Base-by-base conservation (phyloP, 2,888 invertebrate genomes). In the Hyposoter didymator region DNA sequence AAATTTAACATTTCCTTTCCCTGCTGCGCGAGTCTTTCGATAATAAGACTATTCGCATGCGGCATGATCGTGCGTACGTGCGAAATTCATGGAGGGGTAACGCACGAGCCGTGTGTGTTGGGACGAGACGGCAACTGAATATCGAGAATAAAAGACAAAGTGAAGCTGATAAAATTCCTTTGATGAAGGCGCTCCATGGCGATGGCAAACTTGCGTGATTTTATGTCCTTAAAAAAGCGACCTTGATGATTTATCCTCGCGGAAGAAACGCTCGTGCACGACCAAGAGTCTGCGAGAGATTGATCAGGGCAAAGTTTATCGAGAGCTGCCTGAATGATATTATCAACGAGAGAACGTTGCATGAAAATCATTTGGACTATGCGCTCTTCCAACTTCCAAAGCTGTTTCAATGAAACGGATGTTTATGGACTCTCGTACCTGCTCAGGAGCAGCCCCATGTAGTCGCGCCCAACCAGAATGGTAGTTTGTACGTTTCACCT, bases 11-110 rank as follows among this genome's bases (percentile, higher is more conserved):
- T 80, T 64, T 43, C 76, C 74, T 86, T 84, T 78, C 22, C 52
- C 49, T 69, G 62, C 73, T 39, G 39, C 22, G 43, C 79, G 75
- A 82, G 69, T 45, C 73, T 74, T 85, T 79, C 78, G 78, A 69
- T 88, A 88, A 88, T 88, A 83, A 82, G 85, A 88, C 87, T 64
- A 88, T 88, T 88, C 87, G 88, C 81, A 88, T 88, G 88, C 88
- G 84, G 80, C 74, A 84, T 84, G 78, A 85, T 80, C 85, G 84
- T n/a, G 64, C 67, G 79, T 79, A 85, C 87, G 83, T 86, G 85
- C 83, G 85, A 83, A 83, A 70, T 86, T 80, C 83, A 74, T 19
- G 67, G 47, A 55, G 83, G 52, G 74, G 78, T 32, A 55, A 55
- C 80, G 72, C 75, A 76, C 66, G 83, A 83, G 75, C 75, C 78